A percentile compares a stretch with the other conserved stretches of the same genome.
Evolutionary conservation across 2,113 vertebrate species (phyloP).

Genomic region (Entomyzon cyanotis): DNA sequence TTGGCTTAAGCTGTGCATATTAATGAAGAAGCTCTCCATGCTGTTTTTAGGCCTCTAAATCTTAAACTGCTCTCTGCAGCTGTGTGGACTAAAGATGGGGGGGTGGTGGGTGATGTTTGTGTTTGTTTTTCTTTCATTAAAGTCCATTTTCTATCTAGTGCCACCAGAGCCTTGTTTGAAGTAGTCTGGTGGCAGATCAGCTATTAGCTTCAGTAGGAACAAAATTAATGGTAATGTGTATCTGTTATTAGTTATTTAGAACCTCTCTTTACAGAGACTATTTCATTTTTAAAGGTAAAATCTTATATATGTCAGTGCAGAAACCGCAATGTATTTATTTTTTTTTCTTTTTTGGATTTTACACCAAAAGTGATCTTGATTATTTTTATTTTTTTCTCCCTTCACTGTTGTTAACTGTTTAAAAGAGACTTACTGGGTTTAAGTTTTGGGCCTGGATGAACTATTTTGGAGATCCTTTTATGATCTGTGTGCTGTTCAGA

Average conservation of each 20-base stretch:
- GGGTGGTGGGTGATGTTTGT: neutral
- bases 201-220: neutral
- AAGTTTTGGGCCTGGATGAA: neutral
- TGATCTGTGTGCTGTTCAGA: neutral
- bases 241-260: neutral
- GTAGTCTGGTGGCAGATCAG: neutral
- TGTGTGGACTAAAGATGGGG: neutral
- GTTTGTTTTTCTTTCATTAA: neutral
- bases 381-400: neutral
- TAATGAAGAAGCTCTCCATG: neutral
- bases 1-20: conserved; percentile 23
- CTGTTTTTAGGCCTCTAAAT: conserved; percentile 23
- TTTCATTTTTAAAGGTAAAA: neutral
- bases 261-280: neutral
- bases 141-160: neutral
- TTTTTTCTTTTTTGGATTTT: neutral
- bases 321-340: neutral
- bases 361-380: neutral
- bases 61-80: conserved; percentile 36
- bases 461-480: neutral
- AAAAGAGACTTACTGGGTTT: neutral
- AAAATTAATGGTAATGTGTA: neutral
- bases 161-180: neutral
- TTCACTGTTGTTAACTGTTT: neutral
- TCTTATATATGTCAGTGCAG: neutral